Percentiles rank a stretch among this genome's conserved stretches.
These are phyloP conservation scores for Noctuana brunneofusca DNA, from an alignment of 2,888 invertebrate genomes.

Conservation along the genomic window DNA sequence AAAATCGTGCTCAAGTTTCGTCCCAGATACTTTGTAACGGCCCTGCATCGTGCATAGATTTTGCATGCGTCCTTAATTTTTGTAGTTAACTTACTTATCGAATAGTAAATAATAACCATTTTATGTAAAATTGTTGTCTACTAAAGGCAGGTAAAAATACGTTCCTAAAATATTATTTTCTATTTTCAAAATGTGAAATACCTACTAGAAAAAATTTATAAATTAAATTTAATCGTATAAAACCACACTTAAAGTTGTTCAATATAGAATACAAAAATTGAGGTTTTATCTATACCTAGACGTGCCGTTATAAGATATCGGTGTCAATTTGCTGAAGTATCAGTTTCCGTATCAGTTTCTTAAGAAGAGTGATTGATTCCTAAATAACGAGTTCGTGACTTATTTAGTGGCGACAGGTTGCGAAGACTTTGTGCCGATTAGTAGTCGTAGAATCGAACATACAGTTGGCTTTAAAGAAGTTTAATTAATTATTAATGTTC, in stretches of 20 bases:
- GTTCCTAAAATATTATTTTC: too few relatives aligned
- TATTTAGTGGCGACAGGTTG: conserved; percentile 23
- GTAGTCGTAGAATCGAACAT: neutral
- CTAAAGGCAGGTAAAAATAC: too few relatives aligned
- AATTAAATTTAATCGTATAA: too few relatives aligned
- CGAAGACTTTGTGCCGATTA: conserved; percentile 8
- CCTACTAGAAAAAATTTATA: too few relatives aligned
- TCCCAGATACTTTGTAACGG: conserved; percentile 26
- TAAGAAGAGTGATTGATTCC: conserved; percentile 21
- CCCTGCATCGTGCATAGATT: conserved; percentile 12
- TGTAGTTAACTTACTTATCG: neutral
- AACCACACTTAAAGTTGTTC: too few relatives aligned
- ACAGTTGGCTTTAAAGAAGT: too few relatives aligned
- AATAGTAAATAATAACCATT: neutral
- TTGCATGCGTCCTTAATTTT: conserved; percentile 20
- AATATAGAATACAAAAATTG: too few relatives aligned
- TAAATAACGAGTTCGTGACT: conserved; percentile 24
- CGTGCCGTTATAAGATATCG: conserved; percentile 9
- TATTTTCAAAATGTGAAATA: too few relatives aligned
- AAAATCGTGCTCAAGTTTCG: conserved; percentile 33
- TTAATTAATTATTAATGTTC: too few relatives aligned
- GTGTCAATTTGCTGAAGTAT: conserved; percentile 24
- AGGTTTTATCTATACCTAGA: too few relatives aligned
- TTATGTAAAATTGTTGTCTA: neutral
- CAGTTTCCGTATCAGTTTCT: conserved; percentile 23